Evolutionary conservation across 2,113 vertebrate genomes (phyloP).

Genomic region (Sinocyclocheilus anophthalmus): DNA sequence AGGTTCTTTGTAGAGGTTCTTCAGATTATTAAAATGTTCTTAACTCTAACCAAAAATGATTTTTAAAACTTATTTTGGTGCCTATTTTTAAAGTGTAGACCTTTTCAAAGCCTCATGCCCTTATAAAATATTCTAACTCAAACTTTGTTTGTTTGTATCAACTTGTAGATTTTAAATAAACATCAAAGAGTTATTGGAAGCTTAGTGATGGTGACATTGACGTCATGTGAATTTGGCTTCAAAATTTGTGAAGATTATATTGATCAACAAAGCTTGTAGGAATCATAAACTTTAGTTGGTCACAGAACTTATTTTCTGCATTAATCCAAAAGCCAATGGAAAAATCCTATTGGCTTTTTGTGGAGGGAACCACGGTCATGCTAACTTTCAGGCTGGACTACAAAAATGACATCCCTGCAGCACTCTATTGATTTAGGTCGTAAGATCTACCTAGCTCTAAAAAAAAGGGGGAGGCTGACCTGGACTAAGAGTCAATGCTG

Average conservation of each 20-base stretch:
- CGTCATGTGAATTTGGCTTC: background rate
- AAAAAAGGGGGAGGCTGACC: background rate
- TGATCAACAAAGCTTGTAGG: background rate
- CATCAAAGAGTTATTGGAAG: background rate
- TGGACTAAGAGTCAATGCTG: background rate
- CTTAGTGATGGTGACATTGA: background rate
- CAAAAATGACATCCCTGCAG: too few relatives aligned
- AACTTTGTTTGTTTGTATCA: too few relatives aligned
- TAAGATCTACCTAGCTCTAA: background rate
- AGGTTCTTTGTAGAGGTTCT: background rate
- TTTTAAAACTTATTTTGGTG: too few relatives aligned
- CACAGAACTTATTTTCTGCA: background rate
- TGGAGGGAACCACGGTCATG: background rate
- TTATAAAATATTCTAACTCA: background rate
- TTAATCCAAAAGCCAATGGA: background rate
- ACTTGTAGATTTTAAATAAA: too few relatives aligned
- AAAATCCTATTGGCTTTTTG: background rate
- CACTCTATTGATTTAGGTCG: background rate
- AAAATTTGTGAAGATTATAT: background rate
- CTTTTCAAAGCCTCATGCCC: background rate
- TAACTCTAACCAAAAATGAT: too few relatives aligned
- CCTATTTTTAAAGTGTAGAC: too few relatives aligned
- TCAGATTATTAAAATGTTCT: background rate
- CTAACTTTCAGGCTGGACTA: background rate
- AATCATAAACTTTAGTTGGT: background rate